Percentiles rank a stretch among this genome's conserved stretches.
Evolutionary conservation across 2,797 vertebrate species (phyloP).

Genomic region (Vireo griseus): DNA sequence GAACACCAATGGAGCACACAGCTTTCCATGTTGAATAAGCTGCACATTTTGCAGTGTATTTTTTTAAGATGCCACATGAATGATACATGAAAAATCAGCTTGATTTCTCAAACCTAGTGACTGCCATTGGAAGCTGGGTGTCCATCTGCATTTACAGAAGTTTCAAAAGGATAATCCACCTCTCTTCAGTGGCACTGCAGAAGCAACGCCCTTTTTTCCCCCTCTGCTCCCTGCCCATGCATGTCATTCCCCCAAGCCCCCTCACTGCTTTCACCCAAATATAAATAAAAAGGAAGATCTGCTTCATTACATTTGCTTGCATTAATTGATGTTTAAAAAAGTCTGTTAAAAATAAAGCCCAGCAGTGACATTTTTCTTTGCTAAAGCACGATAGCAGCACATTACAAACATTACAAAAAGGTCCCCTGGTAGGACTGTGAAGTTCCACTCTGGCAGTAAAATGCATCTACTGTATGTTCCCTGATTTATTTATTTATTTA

Average conservation of each 20-base stretch:
- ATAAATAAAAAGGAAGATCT: constrained; percentile 72
- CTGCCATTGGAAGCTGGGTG: background rate
- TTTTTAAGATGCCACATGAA: background rate
- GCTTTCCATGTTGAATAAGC: background rate
- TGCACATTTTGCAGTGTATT: background rate
- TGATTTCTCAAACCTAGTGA: background rate
- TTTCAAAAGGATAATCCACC: background rate
- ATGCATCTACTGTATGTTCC: constrained; percentile 61
- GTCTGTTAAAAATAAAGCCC: constrained; percentile 75
- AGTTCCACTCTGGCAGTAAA: constrained; percentile 74
- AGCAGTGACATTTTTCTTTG: constrained; percentile 78
- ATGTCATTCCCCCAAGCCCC: background rate
- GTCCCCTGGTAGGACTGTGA: constrained; percentile 69
- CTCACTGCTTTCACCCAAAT: constrained; percentile 42
- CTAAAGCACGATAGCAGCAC: constrained; percentile 73
- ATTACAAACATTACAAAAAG: constrained; percentile 74
- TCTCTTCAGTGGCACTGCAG: background rate
- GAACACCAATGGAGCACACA: background rate
- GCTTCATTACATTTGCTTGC: constrained; percentile 71
- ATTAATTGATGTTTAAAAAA: constrained; percentile 79
- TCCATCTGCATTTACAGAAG: background rate
- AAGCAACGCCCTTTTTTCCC: background rate
- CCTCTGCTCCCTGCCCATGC: background rate
- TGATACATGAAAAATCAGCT: background rate
- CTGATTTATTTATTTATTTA: background rate